Conservation (phyloP, 2,113 vertebrate genomes). For the Aldabrachelys gigantea region DNA sequence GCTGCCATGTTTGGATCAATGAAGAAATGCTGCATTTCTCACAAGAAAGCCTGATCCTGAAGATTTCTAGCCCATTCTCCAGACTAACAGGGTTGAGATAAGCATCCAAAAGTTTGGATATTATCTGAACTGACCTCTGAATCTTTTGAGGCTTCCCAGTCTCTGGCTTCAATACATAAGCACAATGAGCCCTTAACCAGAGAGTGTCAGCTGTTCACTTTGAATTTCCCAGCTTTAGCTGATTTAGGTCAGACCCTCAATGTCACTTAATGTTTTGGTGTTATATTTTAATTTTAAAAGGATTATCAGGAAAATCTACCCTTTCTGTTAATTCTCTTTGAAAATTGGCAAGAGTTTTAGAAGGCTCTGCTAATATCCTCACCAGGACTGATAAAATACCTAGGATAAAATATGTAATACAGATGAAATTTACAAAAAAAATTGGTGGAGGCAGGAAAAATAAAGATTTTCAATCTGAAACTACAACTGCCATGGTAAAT, state of each 20-base stretch:
- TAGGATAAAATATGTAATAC: slow-evolving; percentile 61
- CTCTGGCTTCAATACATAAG: slow-evolving; percentile 65
- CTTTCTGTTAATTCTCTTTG: slow-evolving; percentile 78
- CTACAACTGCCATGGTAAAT: slow-evolving; percentile 54
- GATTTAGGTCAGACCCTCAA: slow-evolving; percentile 70
- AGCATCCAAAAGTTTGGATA: slow-evolving; percentile 28
- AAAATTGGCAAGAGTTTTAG: slow-evolving; percentile 76
- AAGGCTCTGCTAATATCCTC: slow-evolving; percentile 77
- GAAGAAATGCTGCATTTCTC: slow-evolving; percentile 2
- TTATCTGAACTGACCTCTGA: slow-evolving; percentile 73
- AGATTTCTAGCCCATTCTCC: not conserved
- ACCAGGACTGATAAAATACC: slow-evolving; percentile 66
- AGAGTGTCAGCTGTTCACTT: slow-evolving; percentile 59
- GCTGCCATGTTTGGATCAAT: not conserved
- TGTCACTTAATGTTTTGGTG: slow-evolving; percentile 75
- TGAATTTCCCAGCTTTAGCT: slow-evolving; percentile 72
- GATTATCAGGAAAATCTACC: slow-evolving; percentile 79
- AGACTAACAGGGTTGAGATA: slow-evolving; percentile 3
- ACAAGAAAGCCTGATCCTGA: slow-evolving; percentile 32
- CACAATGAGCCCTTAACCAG: slow-evolving; percentile 68
- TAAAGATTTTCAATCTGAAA: slow-evolving; percentile 71
- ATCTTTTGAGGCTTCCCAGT: slow-evolving; percentile 60
- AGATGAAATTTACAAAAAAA: slow-evolving; percentile 65
- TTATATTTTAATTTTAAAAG: slow-evolving; percentile 81
- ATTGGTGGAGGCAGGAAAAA: slow-evolving; percentile 63